Percentiles rank a stretch among this genome's conserved stretches.
Evolutionary conservation across 2,797 vertebrate species (phyloP).

Genomic region (Caiman crocodilus): DNA sequence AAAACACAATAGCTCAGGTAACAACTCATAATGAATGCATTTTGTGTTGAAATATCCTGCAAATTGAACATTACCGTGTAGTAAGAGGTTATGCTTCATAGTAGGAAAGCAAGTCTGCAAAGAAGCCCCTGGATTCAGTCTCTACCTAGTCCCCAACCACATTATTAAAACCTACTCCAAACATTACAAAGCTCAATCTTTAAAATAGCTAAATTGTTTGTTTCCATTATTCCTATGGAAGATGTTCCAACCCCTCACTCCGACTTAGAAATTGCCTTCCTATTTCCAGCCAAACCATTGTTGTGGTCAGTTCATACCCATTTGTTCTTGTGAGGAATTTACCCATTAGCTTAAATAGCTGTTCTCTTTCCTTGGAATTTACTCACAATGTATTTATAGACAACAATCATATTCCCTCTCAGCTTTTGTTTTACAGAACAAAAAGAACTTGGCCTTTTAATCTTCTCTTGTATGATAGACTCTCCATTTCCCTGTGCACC

Average conservation of each 20-base stretch:
- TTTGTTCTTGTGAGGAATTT: neutral
- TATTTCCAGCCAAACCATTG: neutral
- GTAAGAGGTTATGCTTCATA: neutral
- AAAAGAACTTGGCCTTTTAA: neutral
- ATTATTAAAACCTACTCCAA: neutral
- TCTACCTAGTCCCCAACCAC: accelerated
- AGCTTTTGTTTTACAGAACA: neutral
- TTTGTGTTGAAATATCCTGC: neutral
- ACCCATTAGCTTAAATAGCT: neutral
- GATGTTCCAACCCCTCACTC: accelerated
- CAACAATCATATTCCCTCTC: neutral
- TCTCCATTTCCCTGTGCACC: neutral
- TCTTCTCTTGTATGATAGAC: neutral
- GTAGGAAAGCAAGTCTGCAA: no score
- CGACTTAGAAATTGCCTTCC: neutral
- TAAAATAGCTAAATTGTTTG: neutral
- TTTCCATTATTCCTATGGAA: neutral
- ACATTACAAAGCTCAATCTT: neutral
- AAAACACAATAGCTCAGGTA: neutral
- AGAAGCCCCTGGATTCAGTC: neutral
- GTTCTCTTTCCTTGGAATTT: neutral
- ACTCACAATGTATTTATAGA: neutral
- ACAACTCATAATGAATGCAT: neutral
- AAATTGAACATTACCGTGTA: accelerated
- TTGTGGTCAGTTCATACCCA: neutral